These are phyloP conservation scores for Orussus abietinus DNA, from an alignment of 1,140 invertebrate species.

Conservation along the genomic window DNA sequence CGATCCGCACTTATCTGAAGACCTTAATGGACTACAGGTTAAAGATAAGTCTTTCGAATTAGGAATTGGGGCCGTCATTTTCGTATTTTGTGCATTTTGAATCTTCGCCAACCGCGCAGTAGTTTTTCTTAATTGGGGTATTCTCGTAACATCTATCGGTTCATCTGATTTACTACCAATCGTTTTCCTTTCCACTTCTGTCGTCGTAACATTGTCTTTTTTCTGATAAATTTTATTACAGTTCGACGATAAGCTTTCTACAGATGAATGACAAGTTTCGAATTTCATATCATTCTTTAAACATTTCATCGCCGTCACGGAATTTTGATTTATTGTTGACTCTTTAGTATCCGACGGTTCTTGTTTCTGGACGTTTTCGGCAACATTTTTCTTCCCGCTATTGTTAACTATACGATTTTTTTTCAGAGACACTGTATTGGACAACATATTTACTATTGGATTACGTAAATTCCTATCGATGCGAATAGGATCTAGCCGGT, in stretches of 20 bases:
- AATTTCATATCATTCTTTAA: too few relatives aligned
- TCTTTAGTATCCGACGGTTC: too few relatives aligned
- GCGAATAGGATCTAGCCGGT: neutral
- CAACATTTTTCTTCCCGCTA: neutral
- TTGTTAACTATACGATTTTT: constrained; percentile 6
- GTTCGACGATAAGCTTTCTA: too few relatives aligned
- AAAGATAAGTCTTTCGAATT: constrained; percentile 30
- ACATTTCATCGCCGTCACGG: too few relatives aligned
- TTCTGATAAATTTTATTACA: constrained; percentile 22
- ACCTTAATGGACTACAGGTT: constrained; percentile 26
- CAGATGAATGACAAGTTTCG: too few relatives aligned
- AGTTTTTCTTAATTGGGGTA: constrained; percentile 40
- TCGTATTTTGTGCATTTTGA: constrained; percentile 49
- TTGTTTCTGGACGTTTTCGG: too few relatives aligned
- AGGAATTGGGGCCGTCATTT: constrained; percentile 41
- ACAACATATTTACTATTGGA: constrained; percentile 51
- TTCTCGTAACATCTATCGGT: constrained; percentile 2
- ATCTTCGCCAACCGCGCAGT: constrained; percentile 50
- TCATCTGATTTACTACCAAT: neutral
- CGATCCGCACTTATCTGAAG: constrained; percentile 32
- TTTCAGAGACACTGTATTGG: constrained; percentile 1
- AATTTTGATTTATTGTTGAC: too few relatives aligned
- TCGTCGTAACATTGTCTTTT: constrained; percentile 19
- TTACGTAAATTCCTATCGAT: constrained; percentile 24
- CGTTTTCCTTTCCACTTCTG: neutral